A percentile compares a stretch with the other conserved stretches of the same genome.
Conservation (phyloP, 1,140 invertebrate species). For the Dermatophagoides farinae region DNA sequence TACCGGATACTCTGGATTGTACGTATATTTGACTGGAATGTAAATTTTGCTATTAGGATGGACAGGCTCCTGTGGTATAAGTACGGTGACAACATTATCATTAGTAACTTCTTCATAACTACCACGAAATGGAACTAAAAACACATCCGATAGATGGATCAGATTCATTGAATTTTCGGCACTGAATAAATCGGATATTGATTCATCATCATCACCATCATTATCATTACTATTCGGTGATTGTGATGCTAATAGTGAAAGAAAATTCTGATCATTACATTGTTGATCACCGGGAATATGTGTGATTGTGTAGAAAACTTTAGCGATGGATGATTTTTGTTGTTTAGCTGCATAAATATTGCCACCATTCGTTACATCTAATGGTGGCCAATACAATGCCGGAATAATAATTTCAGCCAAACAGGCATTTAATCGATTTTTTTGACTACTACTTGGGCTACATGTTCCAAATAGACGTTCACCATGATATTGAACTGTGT, state of each 20-base stretch:
- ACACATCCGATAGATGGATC: slow-evolving; percentile 1
- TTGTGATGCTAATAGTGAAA: slow-evolving; percentile 10
- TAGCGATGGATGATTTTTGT: slow-evolving; percentile 36
- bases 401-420: slow-evolving; percentile 56
- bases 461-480: slow-evolving; percentile 50
- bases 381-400: slow-evolving; percentile 57
- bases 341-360: slow-evolving; percentile 4
- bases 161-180: slow-evolving; percentile 9
- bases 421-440: slow-evolving; percentile 68
- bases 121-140: slow-evolving; percentile 29
- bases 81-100: slow-evolving; percentile 52
- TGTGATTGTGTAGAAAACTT: slow-evolving; percentile 54
- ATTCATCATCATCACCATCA: not conserved
- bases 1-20: slow-evolving; percentile 32
- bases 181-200: not conserved
- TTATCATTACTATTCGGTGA: not conserved
- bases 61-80: slow-evolving; percentile 62
- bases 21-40: slow-evolving; percentile 58
- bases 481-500: slow-evolving; percentile 25
- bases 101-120: slow-evolving; percentile 51
- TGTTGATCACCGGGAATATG: slow-evolving; percentile 12
- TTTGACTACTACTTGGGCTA: slow-evolving; percentile 46
- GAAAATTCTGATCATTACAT: slow-evolving; percentile 13
- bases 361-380: slow-evolving; percentile 15
- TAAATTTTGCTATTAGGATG: slow-evolving; percentile 70